Conservation (phyloP, 2,113 vertebrate genomes). For the Meriones unguiculatus region DNA sequence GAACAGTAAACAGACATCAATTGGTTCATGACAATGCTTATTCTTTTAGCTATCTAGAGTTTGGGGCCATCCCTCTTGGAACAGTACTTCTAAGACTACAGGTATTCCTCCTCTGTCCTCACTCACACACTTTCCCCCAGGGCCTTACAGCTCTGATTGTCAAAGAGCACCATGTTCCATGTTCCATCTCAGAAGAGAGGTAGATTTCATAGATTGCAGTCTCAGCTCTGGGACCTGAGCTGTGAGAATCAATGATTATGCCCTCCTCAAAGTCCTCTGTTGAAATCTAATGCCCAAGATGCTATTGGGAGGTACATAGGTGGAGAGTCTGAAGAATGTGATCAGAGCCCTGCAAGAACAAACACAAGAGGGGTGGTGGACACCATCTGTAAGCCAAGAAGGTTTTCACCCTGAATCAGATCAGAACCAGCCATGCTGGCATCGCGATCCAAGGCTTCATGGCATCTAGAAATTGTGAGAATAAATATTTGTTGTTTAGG, state of each 20-base stretch:
- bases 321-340: not conserved
- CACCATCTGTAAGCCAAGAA: not conserved
- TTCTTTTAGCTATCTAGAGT: not conserved
- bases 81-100: not conserved
- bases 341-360: not conserved
- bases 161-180: not conserved
- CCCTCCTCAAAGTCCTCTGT: not conserved
- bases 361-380: not conserved
- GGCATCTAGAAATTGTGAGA: not conserved
- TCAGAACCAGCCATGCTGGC: not conserved
- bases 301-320: not conserved
- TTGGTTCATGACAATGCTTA: rapidly evolving
- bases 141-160: not conserved
- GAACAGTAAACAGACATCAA: not conserved
- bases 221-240: not conserved
- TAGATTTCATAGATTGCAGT: not conserved
- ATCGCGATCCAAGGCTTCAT: not conserved
- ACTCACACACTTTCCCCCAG: too few species aligned
- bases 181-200: not conserved
- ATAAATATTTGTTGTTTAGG: not conserved
- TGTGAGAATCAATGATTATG: not conserved
- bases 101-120: not conserved
- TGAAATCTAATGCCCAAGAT: not conserved
- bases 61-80: not conserved
- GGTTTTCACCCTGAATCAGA: not conserved